A percentile compares a stretch with the other conserved stretches of the same genome.
phyloP scores from a whole-genome alignment of 2,797 vertebrate genomes.

The Enteromius trimaculatus region DNA sequence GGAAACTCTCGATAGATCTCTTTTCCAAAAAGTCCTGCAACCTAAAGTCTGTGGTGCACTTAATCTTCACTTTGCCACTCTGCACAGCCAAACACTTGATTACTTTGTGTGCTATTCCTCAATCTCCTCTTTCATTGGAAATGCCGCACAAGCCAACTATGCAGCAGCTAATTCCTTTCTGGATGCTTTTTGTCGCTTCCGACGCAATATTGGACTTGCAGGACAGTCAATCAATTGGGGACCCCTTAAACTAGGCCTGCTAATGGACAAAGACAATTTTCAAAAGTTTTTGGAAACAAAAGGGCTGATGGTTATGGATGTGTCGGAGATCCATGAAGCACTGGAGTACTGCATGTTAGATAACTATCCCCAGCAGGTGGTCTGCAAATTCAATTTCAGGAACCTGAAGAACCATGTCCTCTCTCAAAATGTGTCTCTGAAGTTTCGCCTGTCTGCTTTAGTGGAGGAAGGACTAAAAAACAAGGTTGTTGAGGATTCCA shows the following conservation, averaged over 20 bases:
- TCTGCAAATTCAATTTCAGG: conserved; percentile 82
- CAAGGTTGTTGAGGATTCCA: conserved; percentile 9
- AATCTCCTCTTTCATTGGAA: conserved; percentile 84
- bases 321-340: conserved; percentile 77
- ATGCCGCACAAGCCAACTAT: conserved; percentile 84
- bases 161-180: conserved; percentile 89
- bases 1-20: conserved; percentile 75
- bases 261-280: conserved; percentile 79
- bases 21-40: conserved; percentile 81
- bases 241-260: conserved; percentile 83
- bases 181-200: conserved; percentile 84
- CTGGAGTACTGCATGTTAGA: conserved; percentile 76
- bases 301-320: conserved; percentile 81
- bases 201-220: conserved; percentile 81
- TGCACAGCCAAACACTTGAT: conserved; percentile 76
- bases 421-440: conserved; percentile 74
- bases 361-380: conserved; percentile 82
- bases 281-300: conserved; percentile 81
- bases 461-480: conserved; percentile 67
- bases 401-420: conserved; percentile 72
- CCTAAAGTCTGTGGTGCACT: conserved; percentile 86
- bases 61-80: conserved; percentile 85
- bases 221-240: conserved; percentile 90
- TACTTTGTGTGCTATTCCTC: conserved; percentile 91
- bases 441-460: conserved; percentile 72